These are phyloP conservation scores for Orthosia gracilis DNA, from an alignment of 2,888 invertebrate genomes.

Conservation along the genomic window DNA sequence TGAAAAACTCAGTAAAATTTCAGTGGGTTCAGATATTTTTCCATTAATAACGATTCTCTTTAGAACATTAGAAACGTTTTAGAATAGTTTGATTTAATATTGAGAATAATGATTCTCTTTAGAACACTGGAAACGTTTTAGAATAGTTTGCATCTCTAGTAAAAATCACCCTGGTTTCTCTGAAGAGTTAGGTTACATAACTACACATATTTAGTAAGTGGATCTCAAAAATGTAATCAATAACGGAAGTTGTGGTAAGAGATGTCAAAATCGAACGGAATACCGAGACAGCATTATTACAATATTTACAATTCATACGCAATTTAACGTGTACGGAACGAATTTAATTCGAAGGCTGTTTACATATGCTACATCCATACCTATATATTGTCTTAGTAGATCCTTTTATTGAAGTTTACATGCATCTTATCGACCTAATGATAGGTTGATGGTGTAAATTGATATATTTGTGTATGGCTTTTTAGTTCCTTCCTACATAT, in stretches of 20 bases:
- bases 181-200: no score
- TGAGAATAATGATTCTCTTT: no score
- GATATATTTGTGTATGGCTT: slow-evolving; percentile 41
- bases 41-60: no score
- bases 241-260: slow-evolving; percentile 13
- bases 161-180: no score
- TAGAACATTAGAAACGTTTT: no score
- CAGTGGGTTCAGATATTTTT: no score
- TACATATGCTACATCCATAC: slow-evolving; percentile 8
- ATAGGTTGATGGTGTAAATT: slow-evolving; percentile 30
- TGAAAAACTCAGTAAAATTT: no score
- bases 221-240: background rate
- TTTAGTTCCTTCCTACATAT: background rate
- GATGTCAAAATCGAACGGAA: slow-evolving; percentile 23
- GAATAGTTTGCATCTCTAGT: no score
- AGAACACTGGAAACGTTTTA: no score
- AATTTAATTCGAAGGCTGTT: slow-evolving; percentile 33
- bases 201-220: no score
- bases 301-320: slow-evolving; percentile 34
- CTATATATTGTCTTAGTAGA: slow-evolving; percentile 19
- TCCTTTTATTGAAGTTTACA: slow-evolving; percentile 26
- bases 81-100: no score
- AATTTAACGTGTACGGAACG: slow-evolving; percentile 30
- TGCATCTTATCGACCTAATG: slow-evolving; percentile 22
- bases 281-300: slow-evolving; percentile 33